Base-by-base conservation (phyloP, 2,797 vertebrate genomes). In the Crossoptilon crossoptilon region DNA sequence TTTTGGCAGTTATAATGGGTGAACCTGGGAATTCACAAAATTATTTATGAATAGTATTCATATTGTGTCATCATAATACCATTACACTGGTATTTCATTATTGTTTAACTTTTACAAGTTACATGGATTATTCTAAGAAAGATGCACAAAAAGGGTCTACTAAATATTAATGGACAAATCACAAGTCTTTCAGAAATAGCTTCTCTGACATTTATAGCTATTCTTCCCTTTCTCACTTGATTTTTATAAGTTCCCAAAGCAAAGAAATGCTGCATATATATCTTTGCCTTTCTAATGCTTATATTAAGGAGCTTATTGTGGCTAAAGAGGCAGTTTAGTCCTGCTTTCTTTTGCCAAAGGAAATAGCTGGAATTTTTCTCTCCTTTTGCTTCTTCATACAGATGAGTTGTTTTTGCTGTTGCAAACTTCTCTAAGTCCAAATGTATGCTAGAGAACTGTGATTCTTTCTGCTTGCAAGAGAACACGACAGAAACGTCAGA, bases 281-380 rank as follows among this genome's bases (percentile, higher is more conserved):
- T 68, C 0, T 85, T 86, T 75, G 77, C 10, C 27, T 88, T 84
- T 87, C 73, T 27, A 63, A 69, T 72, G 15, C 31, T 87, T 59
- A 15, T 41, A 46, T 62, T 82, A 83, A 43, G 46, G 8, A 35
- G 9, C 10, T 14, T 87, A 84, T 71, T 71, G 62, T 63, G 63
- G 29, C 21, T 88, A 75, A 68, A 33, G 33, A 55, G 24, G 5
- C 21, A 86, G 10, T 35, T 87, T 39, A 91, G 27, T 89, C 89
- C 41, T 89, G 37, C 26, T 93, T 77, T 81, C 63, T 88, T 76
- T 72, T 90, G 82, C 51, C 60, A 76, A 88, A 82, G 51, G 67
- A 93, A 91, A 88, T 88, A 79, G 27, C 41, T 90, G 46, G 18
- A 49, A n/a, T 81, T 27, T 84, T 91, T 92, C 76, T 69, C 35